Percentiles rank a stretch among this genome's conserved stretches.
These are phyloP conservation scores for Megalopta genalis DNA, from an alignment of 1,140 invertebrate genomes.

Conservation along the genomic window DNA sequence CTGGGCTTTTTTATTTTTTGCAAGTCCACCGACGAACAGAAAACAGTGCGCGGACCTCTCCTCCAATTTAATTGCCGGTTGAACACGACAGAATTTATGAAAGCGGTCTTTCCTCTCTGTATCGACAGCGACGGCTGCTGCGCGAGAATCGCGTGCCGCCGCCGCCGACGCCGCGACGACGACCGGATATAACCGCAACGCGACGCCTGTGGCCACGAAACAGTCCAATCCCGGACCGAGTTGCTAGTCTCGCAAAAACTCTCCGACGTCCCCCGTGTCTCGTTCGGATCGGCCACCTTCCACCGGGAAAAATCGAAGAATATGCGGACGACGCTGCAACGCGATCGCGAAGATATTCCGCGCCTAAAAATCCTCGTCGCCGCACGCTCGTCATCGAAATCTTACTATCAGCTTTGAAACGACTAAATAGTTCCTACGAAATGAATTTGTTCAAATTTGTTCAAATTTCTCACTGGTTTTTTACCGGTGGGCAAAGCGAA, in stretches of 20 bases:
- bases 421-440: too few species aligned
- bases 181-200: constrained; percentile 32
- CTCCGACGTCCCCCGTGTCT: background rate
- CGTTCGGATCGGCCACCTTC: too few species aligned
- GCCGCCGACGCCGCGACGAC: background rate
- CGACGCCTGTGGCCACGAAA: constrained; percentile 44
- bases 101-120: too few species aligned
- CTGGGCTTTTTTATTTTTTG: background rate
- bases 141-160: constrained; percentile 23
- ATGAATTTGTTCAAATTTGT: too few species aligned
- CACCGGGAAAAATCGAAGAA: background rate
- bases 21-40: background rate
- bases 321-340: too few species aligned
- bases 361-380: too few species aligned
- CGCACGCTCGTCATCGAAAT: too few species aligned
- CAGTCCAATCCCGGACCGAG: constrained; percentile 24
- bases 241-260: constrained; percentile 29
- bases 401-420: too few species aligned
- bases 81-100: constrained; percentile 16
- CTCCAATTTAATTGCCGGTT: background rate
- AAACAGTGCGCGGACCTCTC: background rate
- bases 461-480: too few species aligned
- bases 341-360: too few species aligned
- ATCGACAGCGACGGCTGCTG: constrained; percentile 16
- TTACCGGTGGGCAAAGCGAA: too few species aligned